Conservation (phyloP, 2,113 vertebrate species). For the Murina feae region DNA sequence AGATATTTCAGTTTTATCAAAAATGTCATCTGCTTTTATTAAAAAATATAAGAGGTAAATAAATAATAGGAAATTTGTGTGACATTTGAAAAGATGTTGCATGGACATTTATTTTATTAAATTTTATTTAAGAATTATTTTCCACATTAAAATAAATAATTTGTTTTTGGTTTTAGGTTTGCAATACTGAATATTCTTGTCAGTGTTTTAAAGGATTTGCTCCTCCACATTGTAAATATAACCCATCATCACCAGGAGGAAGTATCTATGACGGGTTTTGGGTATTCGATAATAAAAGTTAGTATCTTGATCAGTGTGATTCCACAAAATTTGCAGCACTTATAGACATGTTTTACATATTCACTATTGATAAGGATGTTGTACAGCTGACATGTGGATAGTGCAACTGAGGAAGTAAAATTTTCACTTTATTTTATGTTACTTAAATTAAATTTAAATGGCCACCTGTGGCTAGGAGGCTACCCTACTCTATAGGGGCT, state of each 20-base stretch:
- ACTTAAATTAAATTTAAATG: background rate
- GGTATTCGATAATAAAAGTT: accelerated
- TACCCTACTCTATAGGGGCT: background rate
- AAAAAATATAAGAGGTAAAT: background rate
- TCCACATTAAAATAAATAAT: background rate
- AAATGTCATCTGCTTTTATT: background rate
- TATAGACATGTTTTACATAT: background rate
- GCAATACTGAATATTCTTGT: background rate
- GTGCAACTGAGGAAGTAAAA: background rate
- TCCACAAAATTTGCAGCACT: background rate
- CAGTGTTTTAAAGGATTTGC: background rate
- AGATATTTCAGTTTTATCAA: background rate
- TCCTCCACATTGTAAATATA: background rate
- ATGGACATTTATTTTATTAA: background rate
- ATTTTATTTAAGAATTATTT: background rate
- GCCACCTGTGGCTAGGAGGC: background rate
- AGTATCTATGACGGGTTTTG: background rate
- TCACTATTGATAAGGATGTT: accelerated
- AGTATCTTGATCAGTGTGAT: background rate
- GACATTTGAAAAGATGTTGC: background rate
- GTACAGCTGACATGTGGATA: background rate
- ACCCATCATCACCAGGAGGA: background rate
- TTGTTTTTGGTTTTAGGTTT: conserved; percentile 46
- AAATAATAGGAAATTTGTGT: background rate
- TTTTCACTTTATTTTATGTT: background rate